phyloP scores from a whole-genome alignment of 2,888 invertebrate species.

The Cephus sareptanus region DNA sequence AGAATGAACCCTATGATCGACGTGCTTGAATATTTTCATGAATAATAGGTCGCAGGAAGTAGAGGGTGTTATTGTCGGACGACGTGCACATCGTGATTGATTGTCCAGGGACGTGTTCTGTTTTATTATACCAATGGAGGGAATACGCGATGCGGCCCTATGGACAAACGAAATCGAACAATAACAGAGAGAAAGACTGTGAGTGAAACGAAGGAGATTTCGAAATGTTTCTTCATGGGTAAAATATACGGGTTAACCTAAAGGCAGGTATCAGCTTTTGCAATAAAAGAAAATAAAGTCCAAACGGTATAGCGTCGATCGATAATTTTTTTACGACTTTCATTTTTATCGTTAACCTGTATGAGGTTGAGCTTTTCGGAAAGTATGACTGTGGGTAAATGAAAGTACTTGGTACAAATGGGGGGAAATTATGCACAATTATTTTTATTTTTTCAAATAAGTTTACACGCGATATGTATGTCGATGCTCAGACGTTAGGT shows the following conservation, averaged over 20 bases:
- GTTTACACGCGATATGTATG: background rate
- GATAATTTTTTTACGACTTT: background rate
- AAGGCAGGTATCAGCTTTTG: background rate
- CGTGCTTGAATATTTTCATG: background rate
- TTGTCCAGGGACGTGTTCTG: background rate
- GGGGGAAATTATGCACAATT: background rate
- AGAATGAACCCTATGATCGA: background rate
- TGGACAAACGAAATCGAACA: background rate
- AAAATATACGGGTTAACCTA: background rate
- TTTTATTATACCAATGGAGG: background rate
- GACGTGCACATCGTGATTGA: background rate
- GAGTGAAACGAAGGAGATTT: background rate
- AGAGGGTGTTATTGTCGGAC: background rate
- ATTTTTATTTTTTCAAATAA: background rate
- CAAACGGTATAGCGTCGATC: background rate
- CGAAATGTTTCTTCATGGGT: background rate
- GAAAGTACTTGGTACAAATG: background rate
- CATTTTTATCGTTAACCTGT: background rate
- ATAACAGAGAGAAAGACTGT: background rate
- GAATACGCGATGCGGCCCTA: background rate
- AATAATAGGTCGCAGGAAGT: background rate
- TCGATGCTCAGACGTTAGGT: background rate
- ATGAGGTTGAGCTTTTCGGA: background rate
- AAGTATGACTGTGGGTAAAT: background rate
- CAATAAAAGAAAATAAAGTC: background rate